phyloP scores from a whole-genome alignment of 2,113 vertebrate genomes.

The Ellobius talpinus region DNA sequence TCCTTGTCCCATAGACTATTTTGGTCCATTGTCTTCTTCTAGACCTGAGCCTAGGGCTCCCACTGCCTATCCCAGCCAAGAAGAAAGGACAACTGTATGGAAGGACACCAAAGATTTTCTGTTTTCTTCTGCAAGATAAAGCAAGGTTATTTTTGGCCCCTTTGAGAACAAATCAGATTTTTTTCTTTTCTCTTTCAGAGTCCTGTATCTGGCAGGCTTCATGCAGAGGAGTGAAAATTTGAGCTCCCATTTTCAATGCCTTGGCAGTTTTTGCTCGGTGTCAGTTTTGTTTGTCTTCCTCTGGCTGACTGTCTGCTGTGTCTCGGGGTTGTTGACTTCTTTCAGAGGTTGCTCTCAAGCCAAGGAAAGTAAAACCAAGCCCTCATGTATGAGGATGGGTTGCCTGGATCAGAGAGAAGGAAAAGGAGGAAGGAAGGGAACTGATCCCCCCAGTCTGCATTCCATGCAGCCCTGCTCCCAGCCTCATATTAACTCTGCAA shows the following conservation, averaged over 20 bases:
- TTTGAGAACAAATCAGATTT: constrained; percentile 74
- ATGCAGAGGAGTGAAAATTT: constrained; percentile 56
- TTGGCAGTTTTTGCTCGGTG: constrained; percentile 69
- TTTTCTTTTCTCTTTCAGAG: constrained; percentile 27
- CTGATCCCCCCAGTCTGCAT: not conserved
- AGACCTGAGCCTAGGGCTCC: not conserved
- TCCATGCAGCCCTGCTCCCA: fast-evolving
- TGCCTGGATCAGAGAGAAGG: not conserved
- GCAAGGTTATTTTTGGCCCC: constrained; percentile 77
- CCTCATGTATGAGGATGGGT: not conserved
- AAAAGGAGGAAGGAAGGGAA: not conserved
- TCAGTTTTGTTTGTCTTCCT: constrained; percentile 78
- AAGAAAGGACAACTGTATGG: constrained; percentile 40
- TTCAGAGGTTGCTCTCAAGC: not conserved
- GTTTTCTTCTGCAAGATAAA: constrained; percentile 74
- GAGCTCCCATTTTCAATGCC: constrained; percentile 69
- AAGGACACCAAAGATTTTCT: constrained; percentile 65
- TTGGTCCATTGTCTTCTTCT: not conserved
- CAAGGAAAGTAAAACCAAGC: constrained; percentile 71
- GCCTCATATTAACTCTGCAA: not conserved
- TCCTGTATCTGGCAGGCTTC: constrained; percentile 70
- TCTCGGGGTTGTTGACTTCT: constrained; percentile 67
- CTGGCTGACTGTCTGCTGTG: constrained; percentile 51
- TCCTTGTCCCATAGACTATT: not conserved
- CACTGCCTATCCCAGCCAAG: not conserved